Base-by-base conservation (phyloP, 2,888 invertebrate genomes). In the Callinectes sapidus region DNA sequence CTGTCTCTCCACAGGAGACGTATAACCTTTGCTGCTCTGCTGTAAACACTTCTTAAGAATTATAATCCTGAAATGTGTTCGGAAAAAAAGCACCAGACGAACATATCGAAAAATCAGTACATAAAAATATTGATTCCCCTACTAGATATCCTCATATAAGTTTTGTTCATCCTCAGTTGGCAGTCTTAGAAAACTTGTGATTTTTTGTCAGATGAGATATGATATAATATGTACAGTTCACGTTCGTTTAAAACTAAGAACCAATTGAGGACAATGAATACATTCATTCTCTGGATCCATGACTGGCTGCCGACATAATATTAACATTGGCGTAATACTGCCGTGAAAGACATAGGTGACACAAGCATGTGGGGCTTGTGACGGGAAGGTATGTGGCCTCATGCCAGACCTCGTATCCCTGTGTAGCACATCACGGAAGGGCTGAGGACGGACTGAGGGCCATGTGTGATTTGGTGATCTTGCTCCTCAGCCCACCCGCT, bases 291-390 rank as follows among this genome's bases (percentile, higher is more conserved):
- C 3, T 23, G 71, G 28, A n/a, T 71, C 71, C 71, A 71, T 71
- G 10, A n/a, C 28, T 71, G 71, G 28, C 71, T 81, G 35, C 81
- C 35, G 8, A 81, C 35, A 81, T 81, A 81, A 81, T 35, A 81
- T 35, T 35, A 81, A 81, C 81, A 81, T 14, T 32, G 81, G 35
- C 81, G 32, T 81, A 81, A 81, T 81, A 81, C 81, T 81, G 81
- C 81, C 81, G 81, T 81, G 81, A 81, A 81, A 81, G 81, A 81
- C 81, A 16, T 81, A 23, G 35, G 35, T 35, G 81, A 81, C 32
- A 81, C 32, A 32, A 81, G 71, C 81, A 10, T 8, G 81, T 81
- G 16, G 14, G 35, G 35, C 35, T 5, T 35, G 32, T 13, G 35
- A 81, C 81, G 81, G 81, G 14, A 32, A n/a, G 81, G 61, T 61